A percentile compares a stretch with the other conserved stretches of the same genome.
These are phyloP conservation scores for Rhabdomys dilectus DNA, from an alignment of 2,113 vertebrate species.

Conservation along the genomic window DNA sequence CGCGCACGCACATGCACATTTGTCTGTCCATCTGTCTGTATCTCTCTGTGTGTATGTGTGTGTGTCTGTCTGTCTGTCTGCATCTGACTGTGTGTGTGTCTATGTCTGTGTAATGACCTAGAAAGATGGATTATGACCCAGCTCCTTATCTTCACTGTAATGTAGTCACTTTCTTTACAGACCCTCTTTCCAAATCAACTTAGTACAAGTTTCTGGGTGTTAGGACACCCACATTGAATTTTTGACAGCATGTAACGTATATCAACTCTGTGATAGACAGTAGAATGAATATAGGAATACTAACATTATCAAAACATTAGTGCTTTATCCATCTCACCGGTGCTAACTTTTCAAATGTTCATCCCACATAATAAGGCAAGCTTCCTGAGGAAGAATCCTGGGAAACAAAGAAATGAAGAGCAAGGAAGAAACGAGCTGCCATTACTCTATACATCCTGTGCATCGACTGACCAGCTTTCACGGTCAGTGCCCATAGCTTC, in stretches of 20 bases:
- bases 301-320: not conserved
- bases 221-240: not conserved
- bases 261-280: not conserved
- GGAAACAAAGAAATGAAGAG: not conserved
- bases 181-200: not conserved
- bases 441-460: too few species aligned
- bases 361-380: not conserved
- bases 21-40: not conserved
- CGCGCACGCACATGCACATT: too few species aligned
- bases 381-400: not conserved
- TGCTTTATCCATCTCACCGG: not conserved
- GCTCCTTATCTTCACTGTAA: not conserved
- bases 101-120: not conserved
- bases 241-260: not conserved
- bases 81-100: too few species aligned
- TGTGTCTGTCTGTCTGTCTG: not conserved
- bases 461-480: not conserved
- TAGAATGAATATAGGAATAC: not conserved
- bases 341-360: not conserved
- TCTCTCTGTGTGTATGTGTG: not conserved
- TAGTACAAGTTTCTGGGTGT: not conserved
- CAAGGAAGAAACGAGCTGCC: not conserved
- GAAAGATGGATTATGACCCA: not conserved
- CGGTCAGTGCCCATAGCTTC: not conserved
- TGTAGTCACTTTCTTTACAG: not conserved